Evolutionary conservation across 2,888 invertebrate species (phyloP), one percentile per base, ranked within the genome.

Genomic region (Daptonema setosum): DNA sequence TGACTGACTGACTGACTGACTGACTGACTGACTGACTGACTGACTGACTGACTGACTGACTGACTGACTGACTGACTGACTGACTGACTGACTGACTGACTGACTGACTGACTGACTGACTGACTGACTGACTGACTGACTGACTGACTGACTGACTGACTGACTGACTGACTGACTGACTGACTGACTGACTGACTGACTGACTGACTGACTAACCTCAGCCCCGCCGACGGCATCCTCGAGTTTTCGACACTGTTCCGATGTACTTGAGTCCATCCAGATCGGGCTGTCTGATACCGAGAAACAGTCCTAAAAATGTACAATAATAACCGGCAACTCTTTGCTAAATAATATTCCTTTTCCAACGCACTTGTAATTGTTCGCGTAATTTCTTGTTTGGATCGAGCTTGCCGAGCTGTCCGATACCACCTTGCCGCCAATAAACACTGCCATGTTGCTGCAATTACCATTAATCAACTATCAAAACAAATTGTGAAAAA

Each of bases 361-460:
- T 25, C 20, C 25, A 56, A 47, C 43, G 8, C 60, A 82, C 80
- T 54, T 79, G 78, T 45, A 93, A 74, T 73, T 91, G 87, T 26
- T 83, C 80, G 74, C 86, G 83, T 11, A 91, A 73, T 71, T 85
- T 84, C 66, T 81, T 80, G 11, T 80, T 79, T 0, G 85, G 75
- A 55, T 84, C 78, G 28, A 91, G 74, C 52, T 73, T 78, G 56
- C 73, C 70, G 24, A 95, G 74, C 0, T 77, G 77, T 20, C 77
- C 65, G 56, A 80, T 78, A 0, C 85, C 81, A 20, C 83, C 83
- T 60, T 78, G 80, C 52, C 81, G 80, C 95, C 95, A 95, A 75
- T 85, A 95, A 0, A 95, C 83, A 50, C 90, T 88, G 0, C 93
- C 93, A 72, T 95, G 95, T 84, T 95, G 93, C 85, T 93, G 71